Conservation (phyloP, 2,888 invertebrate genomes). For the Adelognathus sp. region DNA sequence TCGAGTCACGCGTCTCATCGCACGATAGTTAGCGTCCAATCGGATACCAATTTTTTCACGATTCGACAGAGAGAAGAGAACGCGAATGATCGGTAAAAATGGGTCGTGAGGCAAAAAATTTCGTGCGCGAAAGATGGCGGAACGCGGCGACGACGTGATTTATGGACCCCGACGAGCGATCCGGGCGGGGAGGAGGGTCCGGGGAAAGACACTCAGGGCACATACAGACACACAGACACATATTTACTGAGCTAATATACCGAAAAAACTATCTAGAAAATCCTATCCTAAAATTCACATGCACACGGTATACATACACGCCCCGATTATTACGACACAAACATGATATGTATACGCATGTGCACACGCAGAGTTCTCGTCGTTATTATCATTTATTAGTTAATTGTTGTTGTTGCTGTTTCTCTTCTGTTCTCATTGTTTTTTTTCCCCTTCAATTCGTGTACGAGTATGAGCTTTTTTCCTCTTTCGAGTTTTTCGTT, state of each 20-base stretch:
- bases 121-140: no score
- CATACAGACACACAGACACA: conserved; percentile 75
- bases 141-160: no score
- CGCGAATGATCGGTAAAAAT: no score
- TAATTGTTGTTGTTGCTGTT: conserved; percentile 56
- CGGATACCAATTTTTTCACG: no score
- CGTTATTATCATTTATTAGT: conserved; percentile 65
- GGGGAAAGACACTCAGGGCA: conserved; percentile 79
- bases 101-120: no score
- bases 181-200: conserved; percentile 61
- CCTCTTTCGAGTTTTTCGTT: background rate
- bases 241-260: conserved; percentile 79
- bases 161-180: conserved; percentile 57
- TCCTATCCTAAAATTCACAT: conserved; percentile 70
- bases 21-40: no score
- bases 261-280: conserved; percentile 76
- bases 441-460: conserved; percentile 3
- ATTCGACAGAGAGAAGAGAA: no score
- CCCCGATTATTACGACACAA: conserved; percentile 67
- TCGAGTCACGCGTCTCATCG: no score
- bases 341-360: conserved; percentile 70
- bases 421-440: conserved; percentile 19
- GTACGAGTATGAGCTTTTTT: background rate
- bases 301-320: conserved; percentile 73
- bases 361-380: conserved; percentile 68